Percentiles rank a stretch among this genome's conserved stretches.
These are phyloP conservation scores for Ennomos quercinarius DNA, from an alignment of 2,888 invertebrate genomes.

Conservation along the genomic window DNA sequence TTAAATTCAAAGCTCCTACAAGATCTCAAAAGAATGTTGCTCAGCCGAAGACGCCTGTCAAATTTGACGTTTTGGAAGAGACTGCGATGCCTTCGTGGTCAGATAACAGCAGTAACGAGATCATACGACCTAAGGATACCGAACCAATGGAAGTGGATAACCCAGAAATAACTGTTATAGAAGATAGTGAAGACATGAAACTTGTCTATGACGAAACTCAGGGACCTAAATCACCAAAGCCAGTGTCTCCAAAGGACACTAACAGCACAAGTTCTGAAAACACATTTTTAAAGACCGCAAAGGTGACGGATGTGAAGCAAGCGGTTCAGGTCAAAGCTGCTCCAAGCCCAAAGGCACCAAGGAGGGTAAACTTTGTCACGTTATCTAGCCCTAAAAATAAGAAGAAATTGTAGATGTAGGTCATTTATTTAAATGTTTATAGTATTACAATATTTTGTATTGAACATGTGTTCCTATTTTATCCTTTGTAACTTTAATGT, in stretches of 20 bases:
- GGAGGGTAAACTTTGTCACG: slow-evolving; percentile 90
- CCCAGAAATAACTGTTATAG: slow-evolving; percentile 34
- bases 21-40: slow-evolving; percentile 57
- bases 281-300: slow-evolving; percentile 67
- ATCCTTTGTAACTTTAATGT: no score
- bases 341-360: slow-evolving; percentile 84
- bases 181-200: slow-evolving; percentile 86
- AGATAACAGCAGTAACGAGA: slow-evolving; percentile 74
- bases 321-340: slow-evolving; percentile 50
- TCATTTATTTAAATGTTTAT: slow-evolving; percentile 15
- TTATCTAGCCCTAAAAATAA: slow-evolving; percentile 92
- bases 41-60: slow-evolving; percentile 70
- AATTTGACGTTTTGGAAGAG: slow-evolving; percentile 73
- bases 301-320: slow-evolving; percentile 67
- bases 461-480: no score
- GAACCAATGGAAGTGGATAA: slow-evolving; percentile 75
- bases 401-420: slow-evolving; percentile 61
- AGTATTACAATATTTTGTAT: slow-evolving; percentile 15
- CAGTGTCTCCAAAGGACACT: slow-evolving; percentile 26
- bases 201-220: slow-evolving; percentile 85
- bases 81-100: slow-evolving; percentile 82
- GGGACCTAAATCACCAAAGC: slow-evolving; percentile 41
- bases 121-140: slow-evolving; percentile 69
- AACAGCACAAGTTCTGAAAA: slow-evolving; percentile 39
- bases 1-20: slow-evolving; percentile 71